Evolutionary conservation across 2,888 invertebrate species (phyloP), one percentile per base, ranked within the genome.

Genomic region (Alloscopus bannaensis): DNA sequence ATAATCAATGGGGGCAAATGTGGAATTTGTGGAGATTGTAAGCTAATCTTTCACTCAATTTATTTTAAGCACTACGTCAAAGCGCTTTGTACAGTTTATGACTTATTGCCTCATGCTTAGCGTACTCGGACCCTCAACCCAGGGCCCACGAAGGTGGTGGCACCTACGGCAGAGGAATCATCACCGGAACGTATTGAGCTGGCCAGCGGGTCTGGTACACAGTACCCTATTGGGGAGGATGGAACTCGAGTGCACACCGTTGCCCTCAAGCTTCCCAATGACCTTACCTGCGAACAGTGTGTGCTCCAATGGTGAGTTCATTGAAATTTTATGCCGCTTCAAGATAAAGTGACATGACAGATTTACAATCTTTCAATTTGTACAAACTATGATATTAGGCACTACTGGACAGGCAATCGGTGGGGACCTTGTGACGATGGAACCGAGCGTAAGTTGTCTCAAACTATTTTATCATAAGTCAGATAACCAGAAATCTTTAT

Each of bases 1-100:
- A 64, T 64, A 40, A 22, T 40, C 1, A 87, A 88, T 68, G 86
- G 86, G 2, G 89, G 89, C 0, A 87, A 88, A 71, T 89, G 89
- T 82, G 89, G 89, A 0, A 87, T 89, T 3, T 89, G 89, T 81
- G 89, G 89, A 0, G 89, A 89, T 82, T 81, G 71, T 71, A 62
- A 71, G 71, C 55, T 47, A 40, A n/a, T 36, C 13, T 36, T 6
- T 8, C 47, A 47, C 6, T 47, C 18, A 13, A n/a, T 47, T n/a
- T n/a, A 47, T 47, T 47, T 6, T n/a, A n/a, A n/a, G n/a, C n/a
- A n/a, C 18, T 18, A 13, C 6, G 6, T n/a, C 47, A 3, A 4
- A 3, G 11, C 47, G 6, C 11, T n/a, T n/a, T 47, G 47, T 47
- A n/a, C 4, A 47, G 18, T 47, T 6, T 4, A 47, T 6, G 20